These are phyloP conservation scores for Drosophila takahashii DNA, from an alignment of 1,140 invertebrate species.

Conservation along the genomic window DNA sequence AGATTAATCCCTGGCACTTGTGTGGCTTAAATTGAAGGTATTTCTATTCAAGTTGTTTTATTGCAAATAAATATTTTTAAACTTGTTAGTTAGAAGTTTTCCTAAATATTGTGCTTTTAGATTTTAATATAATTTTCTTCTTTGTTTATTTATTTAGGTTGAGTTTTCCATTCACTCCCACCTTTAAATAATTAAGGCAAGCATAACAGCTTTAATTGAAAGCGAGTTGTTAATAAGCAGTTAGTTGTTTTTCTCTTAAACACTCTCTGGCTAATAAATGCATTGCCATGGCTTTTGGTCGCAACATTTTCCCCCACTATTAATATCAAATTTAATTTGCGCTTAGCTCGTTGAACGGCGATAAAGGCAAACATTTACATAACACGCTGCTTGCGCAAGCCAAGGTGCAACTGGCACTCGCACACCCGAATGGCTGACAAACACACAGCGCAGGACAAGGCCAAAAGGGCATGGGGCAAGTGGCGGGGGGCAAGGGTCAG, in stretches of 20 bases:
- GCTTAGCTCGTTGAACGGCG: constrained; percentile 27
- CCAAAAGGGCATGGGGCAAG: neutral
- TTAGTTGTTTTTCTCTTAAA: neutral
- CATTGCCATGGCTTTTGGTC: neutral
- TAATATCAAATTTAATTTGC: constrained; percentile 35
- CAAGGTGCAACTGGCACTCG: constrained; percentile 24
- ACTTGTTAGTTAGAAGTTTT: no score
- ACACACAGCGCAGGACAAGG: constrained; percentile 3
- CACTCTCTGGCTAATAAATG: constrained; percentile 7
- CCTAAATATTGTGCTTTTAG: no score
- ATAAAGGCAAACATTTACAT: constrained; percentile 46
- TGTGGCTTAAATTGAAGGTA: neutral
- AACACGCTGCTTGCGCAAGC: constrained; percentile 22
- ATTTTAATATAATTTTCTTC: no score
- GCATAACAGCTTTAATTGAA: neutral
- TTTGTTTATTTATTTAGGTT: no score
- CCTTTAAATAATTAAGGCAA: neutral
- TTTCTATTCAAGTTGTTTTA: neutral
- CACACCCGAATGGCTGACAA: constrained; percentile 11
- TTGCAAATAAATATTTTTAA: no score
- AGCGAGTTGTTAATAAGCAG: neutral
- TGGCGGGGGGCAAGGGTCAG: neutral
- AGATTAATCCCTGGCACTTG: neutral
- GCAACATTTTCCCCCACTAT: neutral
- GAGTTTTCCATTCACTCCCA: neutral